phyloP scores from a whole-genome alignment of 1,140 invertebrate species.

The Neodiprion fabricii region DNA sequence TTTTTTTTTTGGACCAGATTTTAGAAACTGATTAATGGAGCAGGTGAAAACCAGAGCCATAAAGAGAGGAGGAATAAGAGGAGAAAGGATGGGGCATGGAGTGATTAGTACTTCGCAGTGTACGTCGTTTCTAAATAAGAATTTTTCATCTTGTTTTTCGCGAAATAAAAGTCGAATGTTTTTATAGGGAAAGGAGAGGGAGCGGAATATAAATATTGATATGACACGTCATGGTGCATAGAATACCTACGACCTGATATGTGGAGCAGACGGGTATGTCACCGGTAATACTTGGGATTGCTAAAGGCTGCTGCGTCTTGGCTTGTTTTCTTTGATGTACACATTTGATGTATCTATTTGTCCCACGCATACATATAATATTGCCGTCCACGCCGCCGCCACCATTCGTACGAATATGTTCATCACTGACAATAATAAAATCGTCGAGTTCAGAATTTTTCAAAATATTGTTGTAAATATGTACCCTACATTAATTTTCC shows the following conservation, averaged over 20 bases:
- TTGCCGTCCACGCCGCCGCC: too few species aligned
- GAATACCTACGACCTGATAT: slow-evolving; percentile 58
- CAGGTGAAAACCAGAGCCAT: too few species aligned
- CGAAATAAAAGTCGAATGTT: neutral
- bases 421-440: too few species aligned
- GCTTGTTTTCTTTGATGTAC: slow-evolving; percentile 23
- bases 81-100: too few species aligned
- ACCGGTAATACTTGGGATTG: slow-evolving; percentile 57
- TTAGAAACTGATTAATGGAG: neutral
- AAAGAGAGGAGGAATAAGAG: too few species aligned
- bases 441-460: too few species aligned
- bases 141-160: neutral
- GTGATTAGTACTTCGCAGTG: too few species aligned
- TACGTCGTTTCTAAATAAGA: neutral
- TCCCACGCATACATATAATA: too few species aligned
- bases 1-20: slow-evolving; percentile 52
- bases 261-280: slow-evolving; percentile 45
- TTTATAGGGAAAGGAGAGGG: neutral
- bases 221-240: slow-evolving; percentile 51
- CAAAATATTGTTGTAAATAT: too few species aligned
- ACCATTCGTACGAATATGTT: too few species aligned
- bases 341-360: neutral
- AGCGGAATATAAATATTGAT: slow-evolving; percentile 56
- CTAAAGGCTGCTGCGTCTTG: slow-evolving; percentile 45
- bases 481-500: too few species aligned